These are phyloP conservation scores for Gephyroberyx darwinii DNA, from an alignment of 2,797 vertebrate genomes.

Conservation along the genomic window DNA sequence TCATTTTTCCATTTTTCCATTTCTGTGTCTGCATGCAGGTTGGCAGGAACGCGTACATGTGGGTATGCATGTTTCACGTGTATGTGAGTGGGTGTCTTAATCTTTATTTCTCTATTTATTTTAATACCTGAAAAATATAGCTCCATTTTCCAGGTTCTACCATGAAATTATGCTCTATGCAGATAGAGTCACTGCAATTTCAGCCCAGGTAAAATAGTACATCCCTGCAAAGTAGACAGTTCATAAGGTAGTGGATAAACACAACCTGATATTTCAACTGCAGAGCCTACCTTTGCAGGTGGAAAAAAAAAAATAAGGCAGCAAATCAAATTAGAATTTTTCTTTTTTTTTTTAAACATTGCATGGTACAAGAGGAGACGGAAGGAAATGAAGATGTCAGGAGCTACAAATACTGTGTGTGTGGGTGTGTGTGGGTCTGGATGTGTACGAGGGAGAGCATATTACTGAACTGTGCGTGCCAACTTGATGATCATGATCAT, in stretches of 20 bases:
- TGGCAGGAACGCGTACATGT: not conserved
- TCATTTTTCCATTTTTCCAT: too few relatives aligned
- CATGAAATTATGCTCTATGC: slow-evolving; percentile 40
- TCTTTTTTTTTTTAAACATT: slow-evolving; percentile 1
- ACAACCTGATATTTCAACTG: slow-evolving; percentile 44
- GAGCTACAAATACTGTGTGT: not conserved
- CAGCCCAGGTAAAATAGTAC: slow-evolving; percentile 12
- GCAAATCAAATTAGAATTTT: slow-evolving; percentile 21
- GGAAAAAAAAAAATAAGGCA: slow-evolving; percentile 17
- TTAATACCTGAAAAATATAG: slow-evolving; percentile 14
- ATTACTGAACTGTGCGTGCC: not conserved
- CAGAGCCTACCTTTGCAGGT: slow-evolving; percentile 18
- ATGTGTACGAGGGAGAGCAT: not conserved
- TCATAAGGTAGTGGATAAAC: slow-evolving; percentile 55
- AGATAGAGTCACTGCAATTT: slow-evolving; percentile 32
- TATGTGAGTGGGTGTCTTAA: slow-evolving; percentile 2
- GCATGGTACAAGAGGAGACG: not conserved
- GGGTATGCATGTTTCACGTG: slow-evolving; percentile 6
- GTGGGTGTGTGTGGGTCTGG: too few relatives aligned
- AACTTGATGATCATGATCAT: not conserved
- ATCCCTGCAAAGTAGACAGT: slow-evolving; percentile 31
- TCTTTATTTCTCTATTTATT: slow-evolving; percentile 15
- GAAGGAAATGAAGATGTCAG: slow-evolving; percentile 12
- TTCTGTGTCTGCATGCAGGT: not conserved
- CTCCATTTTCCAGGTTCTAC: slow-evolving; percentile 34